Percentiles rank a stretch among this genome's conserved stretches.
These are phyloP conservation scores for Andrena bicolor DNA, from an alignment of 2,888 invertebrate species.

Conservation along the genomic window DNA sequence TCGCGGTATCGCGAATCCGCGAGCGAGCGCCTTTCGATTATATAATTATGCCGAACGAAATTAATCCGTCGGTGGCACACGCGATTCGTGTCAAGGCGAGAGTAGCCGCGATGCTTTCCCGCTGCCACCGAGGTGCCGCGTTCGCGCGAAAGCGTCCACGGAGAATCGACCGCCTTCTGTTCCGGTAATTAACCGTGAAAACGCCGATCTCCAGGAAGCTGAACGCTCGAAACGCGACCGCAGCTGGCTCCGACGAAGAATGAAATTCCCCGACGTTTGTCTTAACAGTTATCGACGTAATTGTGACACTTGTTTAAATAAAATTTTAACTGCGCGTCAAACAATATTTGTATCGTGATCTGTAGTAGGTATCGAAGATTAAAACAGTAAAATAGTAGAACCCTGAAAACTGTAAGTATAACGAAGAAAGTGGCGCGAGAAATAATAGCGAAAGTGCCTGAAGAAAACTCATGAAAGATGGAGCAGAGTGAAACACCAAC, in stretches of 20 bases:
- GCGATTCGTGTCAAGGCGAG: slow-evolving; percentile 81
- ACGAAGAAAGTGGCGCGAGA: neutral
- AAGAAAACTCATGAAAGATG: slow-evolving; percentile 2
- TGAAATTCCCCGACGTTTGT: neutral
- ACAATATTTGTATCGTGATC: too few relatives aligned
- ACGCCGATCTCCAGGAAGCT: neutral
- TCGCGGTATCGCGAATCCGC: slow-evolving; percentile 68
- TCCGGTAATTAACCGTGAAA: slow-evolving; percentile 14
- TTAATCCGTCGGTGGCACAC: slow-evolving; percentile 77
- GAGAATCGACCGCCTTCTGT: slow-evolving; percentile 22
- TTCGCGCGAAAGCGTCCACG: slow-evolving; percentile 48
- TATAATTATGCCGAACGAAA: slow-evolving; percentile 79
- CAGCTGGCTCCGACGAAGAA: neutral
- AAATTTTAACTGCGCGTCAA: too few relatives aligned
- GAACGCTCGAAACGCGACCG: neutral
- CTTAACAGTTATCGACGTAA: neutral
- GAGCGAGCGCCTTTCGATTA: slow-evolving; percentile 73
- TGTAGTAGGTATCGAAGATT: too few relatives aligned
- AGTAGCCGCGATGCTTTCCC: slow-evolving; percentile 62
- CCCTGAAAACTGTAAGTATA: neutral
- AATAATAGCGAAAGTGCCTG: neutral
- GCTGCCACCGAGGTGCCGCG: slow-evolving; percentile 32
- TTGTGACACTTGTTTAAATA: too few relatives aligned
- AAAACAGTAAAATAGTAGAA: neutral
- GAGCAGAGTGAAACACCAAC: neutral